Evolutionary conservation across 2,113 vertebrate species (phyloP), one percentile per base, ranked within the genome.

Genomic region (Cacatua alba): DNA sequence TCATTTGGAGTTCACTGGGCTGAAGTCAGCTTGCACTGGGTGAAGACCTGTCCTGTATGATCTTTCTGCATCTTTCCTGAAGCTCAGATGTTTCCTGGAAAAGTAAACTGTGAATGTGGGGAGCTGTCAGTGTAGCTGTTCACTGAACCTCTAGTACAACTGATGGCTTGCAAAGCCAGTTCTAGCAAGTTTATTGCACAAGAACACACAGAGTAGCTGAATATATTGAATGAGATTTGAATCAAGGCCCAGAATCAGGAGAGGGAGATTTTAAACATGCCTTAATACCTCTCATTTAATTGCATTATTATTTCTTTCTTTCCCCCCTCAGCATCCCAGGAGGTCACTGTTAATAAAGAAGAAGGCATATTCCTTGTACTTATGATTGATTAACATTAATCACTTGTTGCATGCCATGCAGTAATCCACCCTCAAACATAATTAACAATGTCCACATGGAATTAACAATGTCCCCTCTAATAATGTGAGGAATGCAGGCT

Each of bases 361-460:
- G 57, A 89, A 86, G 18, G 43, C 72, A 60, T 48, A 71, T 79
- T 94, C 79, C 55, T 51, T 49, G 68, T 51, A 67, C 28, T 86
- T 86, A 51, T 75, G 90, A 88, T 25, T 80, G 64, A 94, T 93
- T 82, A 86, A 53, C 86, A 62, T 78, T 82, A 96, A 95, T 71
- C 48, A 90, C 52, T 63, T 1, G 0, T 52, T 95, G 64, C 60
- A 72, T 71, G 39, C 44, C 28, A 69, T 0, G 2, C 79, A 90
- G 57, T 94, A 95, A 96, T 96, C 77, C 76, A 78, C 26, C 64
- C 21, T 86, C 65, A 49, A 44, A 69, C 43, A 49, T n/a, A 78
- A 91, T 88, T 78, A 78, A 75, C 57, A 59, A n/a, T 59, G 57
- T 59, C 57, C 33, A 57, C 31, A n/a, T 63, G 35, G 46, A 77